A percentile compares a stretch with the other conserved stretches of the same genome.
Evolutionary conservation across 2,888 invertebrate species (phyloP).

Genomic region (Hypselothyrea guttata): DNA sequence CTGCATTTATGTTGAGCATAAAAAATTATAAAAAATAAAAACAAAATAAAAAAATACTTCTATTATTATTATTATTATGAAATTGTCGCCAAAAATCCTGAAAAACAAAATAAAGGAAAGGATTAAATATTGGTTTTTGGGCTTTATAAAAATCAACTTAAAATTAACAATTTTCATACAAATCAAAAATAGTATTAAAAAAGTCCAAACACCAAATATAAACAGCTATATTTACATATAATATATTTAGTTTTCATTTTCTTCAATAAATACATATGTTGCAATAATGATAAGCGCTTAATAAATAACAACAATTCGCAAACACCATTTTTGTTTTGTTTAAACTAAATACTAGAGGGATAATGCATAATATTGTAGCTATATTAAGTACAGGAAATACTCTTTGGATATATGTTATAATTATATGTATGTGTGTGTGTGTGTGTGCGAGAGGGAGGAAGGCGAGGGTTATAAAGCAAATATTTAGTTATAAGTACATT

Average conservation of each 20-base stretch:
- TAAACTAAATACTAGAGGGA: constrained; percentile 52
- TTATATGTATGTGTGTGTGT: constrained; percentile 5
- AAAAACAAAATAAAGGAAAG: too few relatives aligned
- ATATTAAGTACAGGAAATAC: too few relatives aligned
- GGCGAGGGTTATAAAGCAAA: not conserved
- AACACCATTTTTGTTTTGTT: constrained; percentile 15
- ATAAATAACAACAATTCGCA: constrained; percentile 47
- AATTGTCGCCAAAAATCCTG: too few relatives aligned
- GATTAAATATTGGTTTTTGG: constrained; percentile 57
- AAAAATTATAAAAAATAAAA: too few relatives aligned
- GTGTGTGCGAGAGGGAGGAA: constrained; percentile 3
- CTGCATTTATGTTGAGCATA: too few relatives aligned
- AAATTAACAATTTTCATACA: too few relatives aligned
- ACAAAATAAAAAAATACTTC: too few relatives aligned
- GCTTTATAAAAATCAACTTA: constrained; percentile 4
- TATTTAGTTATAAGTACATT: constrained; percentile 4
- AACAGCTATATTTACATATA: constrained; percentile 23
- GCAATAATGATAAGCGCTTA: constrained; percentile 47
- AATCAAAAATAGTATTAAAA: constrained; percentile 9
- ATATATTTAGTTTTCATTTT: constrained; percentile 15
- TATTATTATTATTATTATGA: too few relatives aligned
- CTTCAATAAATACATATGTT: constrained; percentile 53
- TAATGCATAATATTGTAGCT: constrained; percentile 40
- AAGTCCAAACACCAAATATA: constrained; percentile 47
- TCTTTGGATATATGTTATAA: constrained; percentile 9